These are phyloP conservation scores for Ctenomys sociabilis DNA, from an alignment of 2,113 vertebrate species.

Conservation along the genomic window DNA sequence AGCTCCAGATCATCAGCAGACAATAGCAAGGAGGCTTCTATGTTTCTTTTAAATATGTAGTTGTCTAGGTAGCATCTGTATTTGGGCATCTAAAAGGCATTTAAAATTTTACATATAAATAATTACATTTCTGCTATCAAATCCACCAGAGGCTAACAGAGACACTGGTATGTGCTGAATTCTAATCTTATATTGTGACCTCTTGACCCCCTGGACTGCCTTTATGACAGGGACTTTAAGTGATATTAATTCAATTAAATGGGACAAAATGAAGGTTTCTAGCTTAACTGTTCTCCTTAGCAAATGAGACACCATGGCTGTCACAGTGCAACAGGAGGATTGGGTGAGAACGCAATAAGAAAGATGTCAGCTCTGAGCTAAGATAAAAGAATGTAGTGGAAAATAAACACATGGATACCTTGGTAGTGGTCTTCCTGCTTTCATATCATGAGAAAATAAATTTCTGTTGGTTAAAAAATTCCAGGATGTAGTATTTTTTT, in stretches of 20 bases:
- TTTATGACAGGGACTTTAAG: neutral
- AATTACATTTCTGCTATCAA: neutral
- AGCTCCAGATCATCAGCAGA: neutral
- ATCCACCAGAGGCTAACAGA: too few species aligned
- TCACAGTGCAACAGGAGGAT: neutral
- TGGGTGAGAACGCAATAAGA: neutral
- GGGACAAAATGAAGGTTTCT: neutral
- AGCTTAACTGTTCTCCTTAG: neutral
- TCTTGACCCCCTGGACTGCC: neutral
- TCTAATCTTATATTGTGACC: too few species aligned
- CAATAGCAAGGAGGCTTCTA: neutral
- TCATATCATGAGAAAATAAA: neutral
- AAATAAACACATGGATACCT: neutral
- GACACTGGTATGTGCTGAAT: neutral
- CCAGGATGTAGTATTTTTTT: neutral
- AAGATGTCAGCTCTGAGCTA: neutral
- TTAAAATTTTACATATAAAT: neutral
- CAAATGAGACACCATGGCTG: neutral
- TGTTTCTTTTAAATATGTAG: neutral
- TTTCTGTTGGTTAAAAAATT: neutral
- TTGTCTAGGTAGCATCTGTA: neutral
- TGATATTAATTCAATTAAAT: neutral
- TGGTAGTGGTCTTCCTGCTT: neutral
- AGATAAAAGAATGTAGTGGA: neutral
- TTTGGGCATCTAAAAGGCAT: neutral